Base-by-base conservation (phyloP, 2,113 vertebrate species). In the Vulpes vulpes region DNA sequence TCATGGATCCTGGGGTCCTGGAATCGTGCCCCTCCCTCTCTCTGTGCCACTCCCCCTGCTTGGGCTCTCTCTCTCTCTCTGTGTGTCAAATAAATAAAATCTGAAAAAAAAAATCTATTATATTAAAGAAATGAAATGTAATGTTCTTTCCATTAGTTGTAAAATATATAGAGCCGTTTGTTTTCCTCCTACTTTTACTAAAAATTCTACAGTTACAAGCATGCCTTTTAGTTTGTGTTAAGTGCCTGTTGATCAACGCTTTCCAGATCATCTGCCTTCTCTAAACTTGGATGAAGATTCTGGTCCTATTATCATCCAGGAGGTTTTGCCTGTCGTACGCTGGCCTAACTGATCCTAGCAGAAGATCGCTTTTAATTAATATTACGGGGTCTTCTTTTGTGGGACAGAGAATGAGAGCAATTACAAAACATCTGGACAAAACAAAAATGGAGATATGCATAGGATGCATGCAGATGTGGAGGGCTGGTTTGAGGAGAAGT, bases 381-480 rank as follows among this genome's bases (percentile, higher is more conserved):
- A 60, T 38, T 35, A 30, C 20, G 32, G 20, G 3, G n/a, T 57
- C 38, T 88, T 95, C 51, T 83, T 91, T 88, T 71, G 53, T 32
- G 92, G 88, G 23, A 32, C 12, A 86, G n/a, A 91, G n/a, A 94
- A 59, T 64, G 22, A 62, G 15, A 51, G 4, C 43, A 81, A 96
- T 97, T 96, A 95, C 38, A 73, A 85, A 96, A 95, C 92, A 97
- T 96, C 89, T 96, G 23, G 86, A 93, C 49, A 83, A 96, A 94
- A 35, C 14, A 88, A 92, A 95, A 96, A 69, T 65, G 38, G 32
- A 91, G 14, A 90, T 55, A 22, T 16, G 2, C 17, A 11, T 16
- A 76, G 35, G 12, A 43, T 57, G 43, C 59, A 55, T 51, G 38
- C 60, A 55, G 76, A 95, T 59, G 9, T 51, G 8, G 32, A 60